A percentile compares a stretch with the other conserved stretches of the same genome.
Evolutionary conservation across 2,113 vertebrate genomes (phyloP).

Genomic region (Butorides virescens): DNA sequence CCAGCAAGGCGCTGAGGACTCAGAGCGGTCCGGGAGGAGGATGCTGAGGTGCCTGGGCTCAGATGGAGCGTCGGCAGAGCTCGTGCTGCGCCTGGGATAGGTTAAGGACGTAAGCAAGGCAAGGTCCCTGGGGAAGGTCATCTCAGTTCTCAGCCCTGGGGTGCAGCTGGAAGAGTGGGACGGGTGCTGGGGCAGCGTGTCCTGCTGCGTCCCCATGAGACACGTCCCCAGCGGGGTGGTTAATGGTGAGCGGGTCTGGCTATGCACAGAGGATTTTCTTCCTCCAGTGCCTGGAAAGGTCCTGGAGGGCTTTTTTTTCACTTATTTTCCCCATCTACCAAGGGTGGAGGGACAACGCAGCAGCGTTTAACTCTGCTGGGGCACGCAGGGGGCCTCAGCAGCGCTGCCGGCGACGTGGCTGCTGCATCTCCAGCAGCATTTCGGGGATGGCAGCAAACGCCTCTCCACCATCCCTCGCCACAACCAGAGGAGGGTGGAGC

Average conservation of each 20-base stretch:
- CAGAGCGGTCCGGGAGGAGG: accelerated
- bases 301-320: neutral
- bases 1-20: neutral
- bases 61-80: neutral
- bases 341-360: neutral
- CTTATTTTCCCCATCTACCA: neutral
- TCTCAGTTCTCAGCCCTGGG: neutral
- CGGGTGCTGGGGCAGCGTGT: accelerated
- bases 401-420: accelerated
- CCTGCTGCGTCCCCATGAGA: neutral
- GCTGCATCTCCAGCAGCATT: neutral
- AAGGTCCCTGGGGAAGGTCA: neutral
- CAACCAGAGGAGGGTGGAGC: conserved; percentile 3
- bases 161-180: neutral
- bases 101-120: neutral
- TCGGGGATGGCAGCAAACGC: neutral
- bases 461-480: neutral
- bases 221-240: accelerated
- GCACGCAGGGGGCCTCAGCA: neutral
- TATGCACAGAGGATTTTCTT: neutral
- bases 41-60: neutral
- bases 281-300: neutral
- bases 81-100: neutral
- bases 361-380: neutral
- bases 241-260: neutral